Conservation (phyloP, 2,113 vertebrate species). For the Phyllostomus discolor region DNA sequence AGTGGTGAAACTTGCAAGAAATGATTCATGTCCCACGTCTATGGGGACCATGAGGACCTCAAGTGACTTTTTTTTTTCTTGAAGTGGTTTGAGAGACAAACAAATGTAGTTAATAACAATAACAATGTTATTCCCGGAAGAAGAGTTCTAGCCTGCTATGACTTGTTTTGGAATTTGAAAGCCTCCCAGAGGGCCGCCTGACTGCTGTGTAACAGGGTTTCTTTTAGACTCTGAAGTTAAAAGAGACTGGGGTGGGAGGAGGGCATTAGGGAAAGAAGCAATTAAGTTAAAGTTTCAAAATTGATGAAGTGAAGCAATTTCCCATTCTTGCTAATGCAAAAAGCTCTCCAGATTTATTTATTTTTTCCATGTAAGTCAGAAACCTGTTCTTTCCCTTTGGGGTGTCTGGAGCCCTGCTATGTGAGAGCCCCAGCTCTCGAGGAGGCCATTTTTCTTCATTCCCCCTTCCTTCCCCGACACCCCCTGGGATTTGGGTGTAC, state of each 20-base stretch:
- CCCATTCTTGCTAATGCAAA: background rate
- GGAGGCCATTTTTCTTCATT: background rate
- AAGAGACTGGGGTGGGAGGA: background rate
- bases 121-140: background rate
- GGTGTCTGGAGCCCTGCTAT: background rate
- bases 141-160: background rate
- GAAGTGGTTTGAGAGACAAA: background rate
- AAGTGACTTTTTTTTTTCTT: background rate
- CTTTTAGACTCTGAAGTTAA: slow-evolving; percentile 30
- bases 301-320: slow-evolving; percentile 32
- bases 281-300: slow-evolving; percentile 47
- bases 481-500: background rate
- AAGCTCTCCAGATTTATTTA: slow-evolving; percentile 6
- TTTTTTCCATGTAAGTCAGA: background rate
- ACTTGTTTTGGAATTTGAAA: slow-evolving; percentile 41
- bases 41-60: background rate
- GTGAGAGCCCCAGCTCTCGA: background rate
- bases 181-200: background rate
- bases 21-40: background rate
- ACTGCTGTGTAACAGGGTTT: background rate
- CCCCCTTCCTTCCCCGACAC: background rate
- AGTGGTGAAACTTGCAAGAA: background rate
- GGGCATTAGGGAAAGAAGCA: slow-evolving; percentile 25
- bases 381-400: background rate
- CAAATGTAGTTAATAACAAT: slow-evolving; percentile 29